phyloP scores from a whole-genome alignment of 2,113 vertebrate species.

The Sinosuthora webbiana region DNA sequence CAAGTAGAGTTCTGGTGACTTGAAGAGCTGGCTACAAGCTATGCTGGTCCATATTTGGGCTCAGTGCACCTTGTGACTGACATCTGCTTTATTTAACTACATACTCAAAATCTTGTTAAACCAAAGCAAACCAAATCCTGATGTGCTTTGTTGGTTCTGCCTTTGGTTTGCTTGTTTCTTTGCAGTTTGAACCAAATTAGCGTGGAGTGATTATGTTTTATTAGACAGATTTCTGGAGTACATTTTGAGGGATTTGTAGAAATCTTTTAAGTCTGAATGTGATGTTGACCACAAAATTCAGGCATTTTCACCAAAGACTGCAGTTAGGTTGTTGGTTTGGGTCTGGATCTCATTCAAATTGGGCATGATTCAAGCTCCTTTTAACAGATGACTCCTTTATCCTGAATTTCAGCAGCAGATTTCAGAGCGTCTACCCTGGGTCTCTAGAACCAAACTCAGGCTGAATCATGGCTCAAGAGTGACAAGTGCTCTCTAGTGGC shows the following conservation, averaged over 20 bases:
- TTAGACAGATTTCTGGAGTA: not conserved
- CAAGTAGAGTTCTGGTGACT: not conserved
- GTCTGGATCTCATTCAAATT: not conserved
- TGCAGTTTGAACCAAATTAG: not conserved
- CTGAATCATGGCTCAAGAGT: not conserved
- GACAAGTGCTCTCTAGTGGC: not conserved
- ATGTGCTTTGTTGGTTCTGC: not conserved
- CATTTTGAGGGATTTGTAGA: not conserved
- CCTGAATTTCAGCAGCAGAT: not conserved
- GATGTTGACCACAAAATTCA: not conserved
- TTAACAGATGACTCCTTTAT: not conserved
- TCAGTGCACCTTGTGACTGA: not conserved
- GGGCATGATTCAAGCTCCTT: not conserved
- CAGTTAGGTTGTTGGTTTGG: not conserved
- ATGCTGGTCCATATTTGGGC: not conserved
- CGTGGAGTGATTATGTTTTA: not conserved
- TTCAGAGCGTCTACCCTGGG: not conserved
- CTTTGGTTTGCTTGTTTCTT: not conserved
- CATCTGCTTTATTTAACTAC: not conserved
- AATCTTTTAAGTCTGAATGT: not conserved
- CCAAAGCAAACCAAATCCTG: not conserved
- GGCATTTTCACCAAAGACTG: not conserved
- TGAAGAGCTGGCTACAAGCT: not conserved
- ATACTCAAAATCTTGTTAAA: not conserved
- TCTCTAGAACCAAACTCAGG: not conserved